These are phyloP conservation scores for Saturnia japonica DNA, from an alignment of 2,888 invertebrate genomes.

Conservation along the genomic window DNA sequence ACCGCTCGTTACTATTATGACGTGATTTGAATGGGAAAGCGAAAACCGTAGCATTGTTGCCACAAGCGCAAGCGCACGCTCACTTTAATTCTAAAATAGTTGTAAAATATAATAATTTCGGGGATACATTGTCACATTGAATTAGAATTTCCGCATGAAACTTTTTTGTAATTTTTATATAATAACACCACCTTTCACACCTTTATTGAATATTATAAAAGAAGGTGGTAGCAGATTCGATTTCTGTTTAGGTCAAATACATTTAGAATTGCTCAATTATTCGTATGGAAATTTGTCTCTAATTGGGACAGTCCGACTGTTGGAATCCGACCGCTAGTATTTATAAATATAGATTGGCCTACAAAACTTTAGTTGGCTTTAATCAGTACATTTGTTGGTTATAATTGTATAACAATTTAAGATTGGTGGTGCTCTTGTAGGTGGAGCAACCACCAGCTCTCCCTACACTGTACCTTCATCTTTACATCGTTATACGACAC, in stretches of 20 bases:
- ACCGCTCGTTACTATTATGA: background rate
- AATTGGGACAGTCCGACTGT: too few relatives aligned
- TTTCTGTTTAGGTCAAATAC: background rate
- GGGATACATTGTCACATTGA: background rate
- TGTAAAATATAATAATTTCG: background rate
- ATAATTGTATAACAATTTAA: too few relatives aligned
- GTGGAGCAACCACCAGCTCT: too few relatives aligned
- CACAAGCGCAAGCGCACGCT: conserved; percentile 5
- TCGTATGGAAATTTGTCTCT: too few relatives aligned
- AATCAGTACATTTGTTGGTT: too few relatives aligned
- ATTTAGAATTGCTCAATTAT: background rate
- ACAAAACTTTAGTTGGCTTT: too few relatives aligned
- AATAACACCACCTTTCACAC: background rate
- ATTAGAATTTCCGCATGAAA: too few relatives aligned
- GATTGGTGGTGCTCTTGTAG: too few relatives aligned
- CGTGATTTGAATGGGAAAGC: conserved; percentile 10
- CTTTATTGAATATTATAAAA: background rate
- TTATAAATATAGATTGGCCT: too few relatives aligned
- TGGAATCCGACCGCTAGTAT: too few relatives aligned
- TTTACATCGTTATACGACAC: too few relatives aligned
- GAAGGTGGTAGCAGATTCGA: background rate
- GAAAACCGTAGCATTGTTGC: conserved; percentile 1
- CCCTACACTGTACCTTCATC: too few relatives aligned
- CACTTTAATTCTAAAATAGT: background rate
- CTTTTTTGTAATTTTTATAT: background rate